Base-by-base conservation (phyloP, 2,797 vertebrate genomes). In the Avahi laniger region DNA sequence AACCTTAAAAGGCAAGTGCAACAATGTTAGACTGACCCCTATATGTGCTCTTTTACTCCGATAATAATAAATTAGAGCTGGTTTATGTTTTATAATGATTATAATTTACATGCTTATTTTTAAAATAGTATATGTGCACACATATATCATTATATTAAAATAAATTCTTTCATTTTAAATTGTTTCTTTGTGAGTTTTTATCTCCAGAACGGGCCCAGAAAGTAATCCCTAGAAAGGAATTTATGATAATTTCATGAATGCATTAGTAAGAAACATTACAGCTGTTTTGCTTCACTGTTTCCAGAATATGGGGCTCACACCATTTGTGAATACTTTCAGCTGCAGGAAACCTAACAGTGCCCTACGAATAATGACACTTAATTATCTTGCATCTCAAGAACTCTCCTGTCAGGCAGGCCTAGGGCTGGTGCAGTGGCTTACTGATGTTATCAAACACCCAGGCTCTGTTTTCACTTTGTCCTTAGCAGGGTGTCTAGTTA, bases 51-150 rank as follows among this genome's bases (percentile, higher is more conserved):
- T 97, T 98, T 98, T 97, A 97, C 52, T 94, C 91, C 97, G 59
- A 96, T 59, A 96, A 88, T 93, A 96, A 95, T 97, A 95, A 96
- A 98, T 97, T 98, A 98, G 97, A 95, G 90, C 96, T 97, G 92
- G 94, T 95, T 98, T 95, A 26, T 97, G 96, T 94, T 98, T 97
- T 97, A 97, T 96, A 97, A 95, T 91, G 50, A 86, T 97, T 93
- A 96, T 98, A 97, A 98, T 98, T 98, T 98, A 98, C 80, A 92
- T 96, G 88, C 88, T 98, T 98, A 97, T 98, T 98, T 98, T 99
- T 98, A 96, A 98, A 98, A 97, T 97, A 98, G 94, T 80, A 26
- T 81, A 93, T 96, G 93, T 97, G 78, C 94, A 97, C 87, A 97
- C 9, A 70, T 98, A 98, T 98, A 97, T 97, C 54, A 97, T 98